These are phyloP conservation scores for Campylorhamphus procurvoides DNA, from an alignment of 2,113 vertebrate genomes.

Conservation along the genomic window DNA sequence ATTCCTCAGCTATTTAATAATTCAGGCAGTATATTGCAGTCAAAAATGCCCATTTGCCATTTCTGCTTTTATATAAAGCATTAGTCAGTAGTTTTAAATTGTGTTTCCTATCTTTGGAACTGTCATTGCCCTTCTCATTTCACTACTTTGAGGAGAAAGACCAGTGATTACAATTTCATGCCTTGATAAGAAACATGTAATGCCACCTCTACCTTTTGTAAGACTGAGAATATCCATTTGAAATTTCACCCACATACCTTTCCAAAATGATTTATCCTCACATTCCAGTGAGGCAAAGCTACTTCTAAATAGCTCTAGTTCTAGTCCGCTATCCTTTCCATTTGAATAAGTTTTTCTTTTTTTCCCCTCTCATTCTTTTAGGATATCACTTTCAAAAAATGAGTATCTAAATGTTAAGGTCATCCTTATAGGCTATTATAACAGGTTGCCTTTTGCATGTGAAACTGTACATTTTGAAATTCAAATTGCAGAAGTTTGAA, in stretches of 20 bases:
- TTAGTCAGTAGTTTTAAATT: constrained; percentile 41
- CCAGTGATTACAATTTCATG: background rate
- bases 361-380: background rate
- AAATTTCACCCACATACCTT: background rate
- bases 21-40: constrained; percentile 27
- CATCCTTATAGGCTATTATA: background rate
- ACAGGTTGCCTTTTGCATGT: background rate
- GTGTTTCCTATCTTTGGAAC: background rate
- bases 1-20: constrained; percentile 61
- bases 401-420: background rate
- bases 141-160: background rate
- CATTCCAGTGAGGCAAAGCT: background rate
- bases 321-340: background rate
- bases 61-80: constrained; percentile 29
- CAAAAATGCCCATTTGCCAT: constrained; percentile 33
- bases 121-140: background rate
- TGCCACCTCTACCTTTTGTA: background rate
- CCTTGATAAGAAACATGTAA: background rate
- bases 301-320: background rate
- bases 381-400: background rate
- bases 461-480: background rate
- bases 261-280: background rate
- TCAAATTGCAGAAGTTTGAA: background rate
- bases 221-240: background rate
- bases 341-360: background rate